Evolutionary conservation across 2,888 invertebrate genomes (phyloP), one percentile per base, ranked within the genome.

Genomic region (Cheiracanthium punctorium): DNA sequence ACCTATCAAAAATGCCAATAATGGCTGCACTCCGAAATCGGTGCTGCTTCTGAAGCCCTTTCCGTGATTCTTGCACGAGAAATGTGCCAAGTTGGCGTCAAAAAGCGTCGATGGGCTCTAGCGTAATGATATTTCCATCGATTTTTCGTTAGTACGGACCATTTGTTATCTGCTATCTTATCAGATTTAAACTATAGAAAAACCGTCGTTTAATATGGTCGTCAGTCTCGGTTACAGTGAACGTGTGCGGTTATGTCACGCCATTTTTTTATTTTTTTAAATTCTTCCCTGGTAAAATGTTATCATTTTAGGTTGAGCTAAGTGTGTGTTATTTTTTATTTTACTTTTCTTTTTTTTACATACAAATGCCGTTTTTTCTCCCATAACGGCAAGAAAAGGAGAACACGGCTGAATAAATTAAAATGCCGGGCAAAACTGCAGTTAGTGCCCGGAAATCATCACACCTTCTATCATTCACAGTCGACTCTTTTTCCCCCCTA

Each of bases 171-270:
- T 71, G 65, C 74, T 76, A 86, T 86, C 85, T 86, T 86, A 86
- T 86, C 85, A 86, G 85, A 86, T 86, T 86, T 80, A 86, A 86
- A 86, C 85, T 80, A 86, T 86, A 86, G 85, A 86, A 86, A 86
- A 86, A 86, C 80, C 85, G 65, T 86, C 85, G 71, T 80, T 86
- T 86, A 86, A 86, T 86, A 86, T 70, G 85, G 74, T 85, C 84
- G 84, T 80, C 85, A 86, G 85, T 52, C 75, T 80, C 80, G 20
- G 80, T 76, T 80, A 71, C 80, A 43, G 65, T 30, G 73, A 69
- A 84, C 48, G 67, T 79, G 37, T 65, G 84, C 72, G 65, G 74
- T 86, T 76, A 71, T 80, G 80, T 48, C 72, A n/a, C 30, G 20
- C n/a, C 30, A 32, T 24, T 41, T 70, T 41, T 70, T 4, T 64